Conservation (phyloP, 2,888 invertebrate genomes). For the Mimas tiliae region DNA sequence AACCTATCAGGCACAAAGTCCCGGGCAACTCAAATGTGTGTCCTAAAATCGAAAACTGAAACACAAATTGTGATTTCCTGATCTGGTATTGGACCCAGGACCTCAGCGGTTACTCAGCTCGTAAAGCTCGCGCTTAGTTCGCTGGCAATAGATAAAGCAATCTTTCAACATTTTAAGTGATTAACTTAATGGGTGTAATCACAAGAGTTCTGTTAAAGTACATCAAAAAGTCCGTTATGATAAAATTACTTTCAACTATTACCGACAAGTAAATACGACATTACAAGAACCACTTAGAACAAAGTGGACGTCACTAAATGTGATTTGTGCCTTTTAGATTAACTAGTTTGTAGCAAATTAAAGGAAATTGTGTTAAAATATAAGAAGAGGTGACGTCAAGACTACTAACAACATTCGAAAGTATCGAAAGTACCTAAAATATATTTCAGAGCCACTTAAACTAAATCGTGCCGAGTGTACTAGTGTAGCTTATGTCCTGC, state of each 20-base stretch:
- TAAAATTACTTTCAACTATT: slow-evolving; percentile 16
- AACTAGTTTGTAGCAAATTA: background rate
- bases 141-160: background rate
- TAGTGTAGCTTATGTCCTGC: too few species aligned
- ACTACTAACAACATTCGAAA: background rate
- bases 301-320: background rate
- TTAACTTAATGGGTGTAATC: background rate
- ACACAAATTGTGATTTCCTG: too few species aligned
- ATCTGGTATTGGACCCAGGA: too few species aligned
- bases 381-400: background rate
- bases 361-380: background rate
- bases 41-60: too few species aligned
- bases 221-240: slow-evolving; percentile 2
- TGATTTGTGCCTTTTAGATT: background rate
- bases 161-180: background rate
- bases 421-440: background rate
- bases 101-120: too few species aligned
- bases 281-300: slow-evolving; percentile 8
- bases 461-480: too few species aligned
- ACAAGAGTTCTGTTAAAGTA: background rate
- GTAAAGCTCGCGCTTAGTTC: too few species aligned
- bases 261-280: slow-evolving; percentile 4
- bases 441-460: too few species aligned
- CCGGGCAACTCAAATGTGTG: too few species aligned
- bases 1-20: too few species aligned